A percentile compares a stretch with the other conserved stretches of the same genome.
Conservation (phyloP, 2,888 invertebrate genomes). For the Cactoblastis cactorum region DNA sequence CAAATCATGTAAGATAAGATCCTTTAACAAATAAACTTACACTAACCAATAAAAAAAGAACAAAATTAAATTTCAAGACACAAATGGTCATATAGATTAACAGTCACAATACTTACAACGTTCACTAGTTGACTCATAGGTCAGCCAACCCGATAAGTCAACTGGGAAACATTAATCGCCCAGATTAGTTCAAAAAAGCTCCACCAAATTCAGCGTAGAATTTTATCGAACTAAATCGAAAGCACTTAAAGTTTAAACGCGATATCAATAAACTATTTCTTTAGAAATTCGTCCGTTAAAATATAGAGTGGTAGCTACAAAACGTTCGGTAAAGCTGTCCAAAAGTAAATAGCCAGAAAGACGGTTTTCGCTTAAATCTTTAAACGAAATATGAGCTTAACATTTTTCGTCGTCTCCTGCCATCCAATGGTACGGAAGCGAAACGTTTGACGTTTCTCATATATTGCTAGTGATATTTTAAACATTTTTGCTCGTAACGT, state of each 20-base stretch:
- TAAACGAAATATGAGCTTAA: constrained; percentile 25
- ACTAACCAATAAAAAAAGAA: no score
- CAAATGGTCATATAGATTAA: no score
- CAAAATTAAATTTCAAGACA: no score
- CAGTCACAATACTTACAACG: no score
- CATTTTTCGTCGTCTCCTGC: constrained; percentile 20
- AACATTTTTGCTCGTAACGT: constrained; percentile 13
- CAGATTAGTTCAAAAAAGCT: no score
- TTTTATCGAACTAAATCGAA: neutral
- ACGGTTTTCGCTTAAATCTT: constrained; percentile 24
- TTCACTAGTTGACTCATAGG: no score
- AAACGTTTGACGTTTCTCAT: constrained; percentile 23
- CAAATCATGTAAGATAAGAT: no score
- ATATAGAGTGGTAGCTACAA: constrained; percentile 4
- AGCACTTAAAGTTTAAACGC: neutral
- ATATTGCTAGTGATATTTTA: constrained; percentile 21
- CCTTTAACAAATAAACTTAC: no score
- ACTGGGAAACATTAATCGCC: no score
- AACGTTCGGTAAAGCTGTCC: constrained; percentile 8
- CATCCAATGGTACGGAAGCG: constrained; percentile 22
- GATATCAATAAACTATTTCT: neutral
- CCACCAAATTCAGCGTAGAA: neutral
- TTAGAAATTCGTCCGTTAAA: constrained; percentile 5
- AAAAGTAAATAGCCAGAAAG: constrained; percentile 14
- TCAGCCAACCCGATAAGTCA: no score